phyloP scores from a whole-genome alignment of 2,888 invertebrate genomes.

The Nomada flava region DNA sequence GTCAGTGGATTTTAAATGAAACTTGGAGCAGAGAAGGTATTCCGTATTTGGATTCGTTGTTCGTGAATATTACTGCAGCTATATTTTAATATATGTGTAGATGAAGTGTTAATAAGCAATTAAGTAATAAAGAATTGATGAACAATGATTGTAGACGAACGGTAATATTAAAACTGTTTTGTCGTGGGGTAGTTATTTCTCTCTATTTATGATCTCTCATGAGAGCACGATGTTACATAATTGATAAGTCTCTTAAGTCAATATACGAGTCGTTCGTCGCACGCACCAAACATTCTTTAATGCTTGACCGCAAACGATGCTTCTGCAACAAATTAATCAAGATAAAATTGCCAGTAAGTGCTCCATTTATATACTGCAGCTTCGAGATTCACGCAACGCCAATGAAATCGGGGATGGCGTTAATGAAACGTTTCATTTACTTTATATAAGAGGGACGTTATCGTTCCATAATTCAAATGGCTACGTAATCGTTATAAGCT shows the following conservation, averaged over 20 bases:
- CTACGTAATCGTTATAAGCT: not conserved
- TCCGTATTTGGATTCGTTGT: too few relatives aligned
- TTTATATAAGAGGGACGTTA: not conserved
- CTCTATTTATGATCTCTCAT: not conserved
- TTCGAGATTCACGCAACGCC: not conserved
- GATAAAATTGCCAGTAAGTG: conserved; percentile 37
- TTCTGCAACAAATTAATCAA: conserved; percentile 38
- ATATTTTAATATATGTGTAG: too few relatives aligned
- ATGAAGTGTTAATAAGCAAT: too few relatives aligned
- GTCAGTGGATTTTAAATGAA: too few relatives aligned
- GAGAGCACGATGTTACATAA: conserved; percentile 28
- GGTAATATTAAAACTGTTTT: not conserved
- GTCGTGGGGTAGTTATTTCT: not conserved
- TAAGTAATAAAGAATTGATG: too few relatives aligned
- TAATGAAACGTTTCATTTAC: conserved; percentile 20
- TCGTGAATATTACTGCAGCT: too few relatives aligned
- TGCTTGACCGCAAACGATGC: conserved; percentile 1
- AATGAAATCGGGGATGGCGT: conserved; percentile 16
- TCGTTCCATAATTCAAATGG: not conserved
- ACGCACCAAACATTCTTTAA: not conserved
- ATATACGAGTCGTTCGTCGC: not conserved
- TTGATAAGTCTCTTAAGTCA: conserved; percentile 35
- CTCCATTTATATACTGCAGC: conserved; percentile 4
- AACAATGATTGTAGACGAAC: not conserved
- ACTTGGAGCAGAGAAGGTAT: too few relatives aligned